Evolutionary conservation across 2,888 invertebrate species (phyloP), one percentile per base, ranked within the genome.

Genomic region (Luperina testacea): DNA sequence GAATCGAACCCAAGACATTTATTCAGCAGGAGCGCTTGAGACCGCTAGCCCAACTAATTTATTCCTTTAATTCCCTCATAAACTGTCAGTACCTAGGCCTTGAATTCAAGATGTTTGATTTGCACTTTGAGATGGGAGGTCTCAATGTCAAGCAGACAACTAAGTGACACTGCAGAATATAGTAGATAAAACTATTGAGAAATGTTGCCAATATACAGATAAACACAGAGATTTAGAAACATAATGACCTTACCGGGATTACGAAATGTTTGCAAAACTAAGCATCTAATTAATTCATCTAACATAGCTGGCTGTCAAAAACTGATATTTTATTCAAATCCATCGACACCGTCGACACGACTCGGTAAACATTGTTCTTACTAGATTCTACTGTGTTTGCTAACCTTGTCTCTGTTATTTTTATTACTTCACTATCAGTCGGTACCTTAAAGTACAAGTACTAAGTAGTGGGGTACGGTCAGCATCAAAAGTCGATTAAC

Each of bases 171-270:
- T 51, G 32, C 45, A 68, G 24, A 57, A 68, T 68, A 48, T 48
- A 20, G 20, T 17, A 61, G 7, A 61, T 11, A 45, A 45, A 27
- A 15, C 32, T 8, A 53, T 82, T 77, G 20, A 53, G 77, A 59
- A 82, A 70, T 70, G 15, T 77, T 65, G 32, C 53, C 45, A 81
- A 51, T 68, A 13, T n/a, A 57, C 42, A 82, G 76, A 57, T 64
- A 59, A 82, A 82, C 69, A 45, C 0, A 51, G n/a, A 70, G n/a
- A 70, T 81, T 65, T 77, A 27, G 69, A 61, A 81, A 81, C 15
- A 8, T 42, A 15, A 15, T 70, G 70, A 82, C 80, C 83, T 81
- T 48, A 81, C 45, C 51, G 45, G 15, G 42, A 77, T 82, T 81
- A 70, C 69, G 70, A 77, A 82, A 77, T 51, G 51, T 81, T 65